A percentile compares a stretch with the other conserved stretches of the same genome.
phyloP scores from a whole-genome alignment of 2,888 invertebrate genomes.

The Lottia gigantea region DNA sequence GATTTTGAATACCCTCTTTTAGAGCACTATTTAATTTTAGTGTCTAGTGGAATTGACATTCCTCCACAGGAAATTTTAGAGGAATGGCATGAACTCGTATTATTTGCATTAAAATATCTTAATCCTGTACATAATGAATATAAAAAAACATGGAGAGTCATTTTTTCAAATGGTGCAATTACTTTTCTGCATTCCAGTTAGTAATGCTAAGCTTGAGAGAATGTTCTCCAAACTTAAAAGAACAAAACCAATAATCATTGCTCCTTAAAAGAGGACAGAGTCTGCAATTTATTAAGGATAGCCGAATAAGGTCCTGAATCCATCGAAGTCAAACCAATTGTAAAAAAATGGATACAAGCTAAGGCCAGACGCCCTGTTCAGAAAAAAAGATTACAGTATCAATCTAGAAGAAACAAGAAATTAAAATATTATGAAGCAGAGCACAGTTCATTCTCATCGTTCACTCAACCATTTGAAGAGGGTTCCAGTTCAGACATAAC shows the following conservation, averaged over 20 bases:
- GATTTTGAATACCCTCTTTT: neutral
- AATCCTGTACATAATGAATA: neutral
- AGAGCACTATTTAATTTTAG: neutral
- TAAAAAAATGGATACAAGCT: neutral
- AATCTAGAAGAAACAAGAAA: neutral
- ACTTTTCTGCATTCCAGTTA: neutral
- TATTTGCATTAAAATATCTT: neutral
- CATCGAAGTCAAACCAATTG: neutral
- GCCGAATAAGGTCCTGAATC: neutral
- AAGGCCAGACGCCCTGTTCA: neutral
- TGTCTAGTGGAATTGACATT: neutral
- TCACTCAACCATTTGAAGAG: too few species aligned
- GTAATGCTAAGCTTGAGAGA: conserved; percentile 18
- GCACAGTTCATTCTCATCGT: too few species aligned
- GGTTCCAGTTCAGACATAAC: too few species aligned
- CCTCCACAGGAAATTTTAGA: neutral
- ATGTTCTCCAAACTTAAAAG: conserved; percentile 14
- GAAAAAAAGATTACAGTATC: neutral
- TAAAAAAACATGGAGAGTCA: neutral
- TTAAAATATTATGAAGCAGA: too few species aligned
- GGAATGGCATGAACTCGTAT: neutral
- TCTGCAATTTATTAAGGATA: neutral
- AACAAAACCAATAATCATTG: neutral
- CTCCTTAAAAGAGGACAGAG: neutral
- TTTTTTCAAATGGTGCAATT: neutral